Evolutionary conservation across 2,113 vertebrate species (phyloP).

Genomic region (Elephas maximus): DNA sequence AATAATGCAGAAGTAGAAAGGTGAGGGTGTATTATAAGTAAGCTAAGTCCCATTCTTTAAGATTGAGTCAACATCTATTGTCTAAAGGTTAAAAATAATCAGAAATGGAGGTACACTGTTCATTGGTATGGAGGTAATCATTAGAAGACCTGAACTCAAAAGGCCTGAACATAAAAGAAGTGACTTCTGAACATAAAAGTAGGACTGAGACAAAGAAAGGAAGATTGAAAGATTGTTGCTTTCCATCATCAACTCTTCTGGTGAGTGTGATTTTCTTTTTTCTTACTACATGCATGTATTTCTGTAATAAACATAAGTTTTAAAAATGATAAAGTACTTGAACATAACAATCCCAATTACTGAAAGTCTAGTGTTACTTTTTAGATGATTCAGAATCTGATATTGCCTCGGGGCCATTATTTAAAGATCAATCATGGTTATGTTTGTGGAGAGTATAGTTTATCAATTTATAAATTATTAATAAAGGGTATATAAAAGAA

Average conservation of each 20-base stretch:
- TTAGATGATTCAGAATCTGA: not conserved
- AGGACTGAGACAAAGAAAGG: not conserved
- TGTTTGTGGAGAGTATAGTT: not conserved
- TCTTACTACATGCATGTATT: constrained; percentile 26
- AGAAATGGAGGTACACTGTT: constrained; percentile 11
- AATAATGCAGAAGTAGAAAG: not conserved
- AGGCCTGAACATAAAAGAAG: not conserved
- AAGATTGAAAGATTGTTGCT: not conserved
- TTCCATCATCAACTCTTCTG: constrained; percentile 22
- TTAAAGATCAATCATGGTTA: not conserved
- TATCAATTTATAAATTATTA: not conserved
- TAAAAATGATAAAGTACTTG: not conserved
- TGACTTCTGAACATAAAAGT: not conserved
- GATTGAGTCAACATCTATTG: not conserved
- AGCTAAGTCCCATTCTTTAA: constrained; percentile 25
- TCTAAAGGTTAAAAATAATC: not conserved
- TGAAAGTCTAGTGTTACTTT: not conserved
- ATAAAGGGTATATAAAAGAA: not conserved
- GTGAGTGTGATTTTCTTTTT: not conserved
- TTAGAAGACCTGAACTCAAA: constrained; percentile 22
- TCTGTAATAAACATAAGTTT: constrained; percentile 18
- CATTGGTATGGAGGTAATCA: not conserved
- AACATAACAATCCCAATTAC: not conserved
- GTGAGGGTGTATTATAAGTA: not conserved
- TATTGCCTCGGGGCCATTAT: not conserved